Conservation (phyloP, 2,888 invertebrate species). For the Apodemia hepburni region DNA sequence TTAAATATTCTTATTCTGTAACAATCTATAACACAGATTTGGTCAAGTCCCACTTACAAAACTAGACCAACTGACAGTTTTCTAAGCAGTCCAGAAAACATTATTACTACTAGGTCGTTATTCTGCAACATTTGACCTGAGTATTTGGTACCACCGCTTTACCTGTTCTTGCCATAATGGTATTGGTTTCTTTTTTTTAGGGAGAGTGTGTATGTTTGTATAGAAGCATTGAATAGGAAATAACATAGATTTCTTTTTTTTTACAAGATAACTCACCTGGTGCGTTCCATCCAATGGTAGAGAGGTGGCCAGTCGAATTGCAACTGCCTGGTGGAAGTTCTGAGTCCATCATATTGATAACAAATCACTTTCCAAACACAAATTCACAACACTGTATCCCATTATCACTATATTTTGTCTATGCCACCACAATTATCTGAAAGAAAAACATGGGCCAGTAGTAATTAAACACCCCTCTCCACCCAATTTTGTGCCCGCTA, state of each 20-base stretch:
- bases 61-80: too few species aligned
- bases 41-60: too few species aligned
- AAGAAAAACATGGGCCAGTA: conserved; percentile 21
- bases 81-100: too few species aligned
- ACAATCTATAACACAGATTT: too few species aligned
- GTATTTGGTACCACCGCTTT: too few species aligned
- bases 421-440: conserved; percentile 11
- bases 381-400: conserved; percentile 38
- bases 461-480: neutral
- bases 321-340: conserved; percentile 75
- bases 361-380: conserved; percentile 36
- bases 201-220: too few species aligned
- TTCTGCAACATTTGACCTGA: too few species aligned
- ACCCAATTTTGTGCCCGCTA: too few species aligned
- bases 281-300: conserved; percentile 73
- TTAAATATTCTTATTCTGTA: too few species aligned
- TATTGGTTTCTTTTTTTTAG: too few species aligned
- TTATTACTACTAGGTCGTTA: too few species aligned
- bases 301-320: conserved; percentile 76
- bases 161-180: too few species aligned
- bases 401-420: conserved; percentile 32
- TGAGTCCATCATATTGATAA: conserved; percentile 68
- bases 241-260: neutral
- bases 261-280: conserved; percentile 45
- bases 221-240: neutral